Base-by-base conservation (phyloP, 2,113 vertebrate species). In the Capreolus pygargus region DNA sequence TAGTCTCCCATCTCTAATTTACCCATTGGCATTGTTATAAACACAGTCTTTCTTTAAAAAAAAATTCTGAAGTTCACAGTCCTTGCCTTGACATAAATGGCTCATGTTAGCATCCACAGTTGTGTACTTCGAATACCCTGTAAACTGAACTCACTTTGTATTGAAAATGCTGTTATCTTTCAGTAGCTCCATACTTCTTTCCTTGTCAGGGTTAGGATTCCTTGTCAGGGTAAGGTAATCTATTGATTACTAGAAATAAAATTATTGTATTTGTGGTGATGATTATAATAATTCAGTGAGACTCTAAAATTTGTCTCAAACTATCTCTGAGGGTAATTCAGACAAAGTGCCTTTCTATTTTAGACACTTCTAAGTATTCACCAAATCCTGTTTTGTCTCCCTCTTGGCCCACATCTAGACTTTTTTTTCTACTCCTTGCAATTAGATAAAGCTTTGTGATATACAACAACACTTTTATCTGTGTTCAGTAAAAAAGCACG, bases 301-400 rank as follows among this genome's bases (percentile, higher is more conserved):
- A 85, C 17, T 91, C 89, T 93, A 91, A 96, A 96, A 95, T 95
- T 93, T 97, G 86, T 2, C 13, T 86, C 23, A 47, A 27, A 94
- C 33, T 91, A 0, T 95, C 58, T 55, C 14, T 14, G 50, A 74
- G 23, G 43, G 55, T 86, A 96, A 79, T 91, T 93, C 64, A 93
- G 54, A 92, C 52, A 91, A 76, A 61, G 52, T 83, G 54, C 25
- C 36, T n/a, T 92, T 86, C 78, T 78, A 1, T 87, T 54, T 16
- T 57, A 74, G 87, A 82, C 36, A 83, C 21, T 54, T 86, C 10
- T 90, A 0, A 64, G 21, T 76, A 19, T 91, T 95, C 58, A 45
- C n/a, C 64, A 91, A 88, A 84, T 92, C 43, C n/a, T 76, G 9
- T 89, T 78, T 81, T 91, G 45, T 95, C 11, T 86, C 23, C 39